Percentiles rank a stretch among this genome's conserved stretches.
Evolutionary conservation across 2,888 invertebrate species (phyloP).

Genomic region (Pandemis cinnamomeana): DNA sequence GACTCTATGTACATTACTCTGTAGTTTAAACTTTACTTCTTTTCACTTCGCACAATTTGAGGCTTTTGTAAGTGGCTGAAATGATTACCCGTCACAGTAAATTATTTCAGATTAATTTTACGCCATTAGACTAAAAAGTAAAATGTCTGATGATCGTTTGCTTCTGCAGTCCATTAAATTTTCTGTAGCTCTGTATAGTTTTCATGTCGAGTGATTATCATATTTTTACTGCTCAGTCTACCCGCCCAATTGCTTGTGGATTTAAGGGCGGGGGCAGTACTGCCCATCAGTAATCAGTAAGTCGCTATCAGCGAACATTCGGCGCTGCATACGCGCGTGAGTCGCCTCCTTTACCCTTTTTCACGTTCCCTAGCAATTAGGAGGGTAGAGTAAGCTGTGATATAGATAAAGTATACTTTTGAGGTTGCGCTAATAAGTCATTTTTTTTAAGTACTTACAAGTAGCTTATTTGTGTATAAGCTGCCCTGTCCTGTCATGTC

Average conservation of each 20-base stretch:
- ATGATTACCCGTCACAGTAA: not conserved
- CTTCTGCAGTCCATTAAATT: too few species aligned
- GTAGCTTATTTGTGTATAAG: too few species aligned
- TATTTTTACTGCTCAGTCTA: not conserved
- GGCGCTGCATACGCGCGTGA: constrained; percentile 4
- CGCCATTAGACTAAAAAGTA: too few species aligned
- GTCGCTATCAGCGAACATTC: constrained; percentile 7
- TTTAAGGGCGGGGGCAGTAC: not conserved
- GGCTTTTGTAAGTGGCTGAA: constrained; percentile 31
- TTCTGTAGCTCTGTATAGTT: not conserved
- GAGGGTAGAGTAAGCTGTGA: not conserved
- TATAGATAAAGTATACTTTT: too few species aligned
- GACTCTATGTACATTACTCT: constrained; percentile 73
- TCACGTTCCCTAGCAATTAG: not conserved
- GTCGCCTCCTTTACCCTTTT: not conserved
- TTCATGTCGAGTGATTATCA: not conserved
- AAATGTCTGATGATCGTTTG: too few species aligned
- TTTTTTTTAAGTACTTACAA: too few species aligned
- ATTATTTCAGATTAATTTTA: too few species aligned
- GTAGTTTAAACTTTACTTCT: constrained; percentile 62
- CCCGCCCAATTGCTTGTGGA: not conserved
- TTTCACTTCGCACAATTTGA: constrained; percentile 49
- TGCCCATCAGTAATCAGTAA: not conserved
- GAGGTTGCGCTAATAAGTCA: too few species aligned
- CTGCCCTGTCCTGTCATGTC: too few species aligned